These are phyloP conservation scores for Dasysyrphus tricinctus DNA, from an alignment of 2,888 invertebrate genomes.

Conservation along the genomic window DNA sequence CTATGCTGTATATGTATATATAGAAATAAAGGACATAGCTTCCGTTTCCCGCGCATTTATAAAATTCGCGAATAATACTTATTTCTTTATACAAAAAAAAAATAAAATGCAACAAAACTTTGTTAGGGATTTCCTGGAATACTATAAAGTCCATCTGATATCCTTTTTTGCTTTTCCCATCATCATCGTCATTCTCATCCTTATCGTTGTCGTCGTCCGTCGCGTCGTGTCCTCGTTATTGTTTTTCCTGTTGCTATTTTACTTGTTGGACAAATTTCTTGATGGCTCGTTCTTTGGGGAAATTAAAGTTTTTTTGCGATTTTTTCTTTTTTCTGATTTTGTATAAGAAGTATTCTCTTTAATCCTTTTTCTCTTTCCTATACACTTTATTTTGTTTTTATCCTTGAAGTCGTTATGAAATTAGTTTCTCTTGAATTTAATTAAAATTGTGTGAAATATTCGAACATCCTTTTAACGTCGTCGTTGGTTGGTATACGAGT, in stretches of 20 bases:
- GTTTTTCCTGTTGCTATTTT: constrained; percentile 12
- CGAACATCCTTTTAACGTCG: constrained; percentile 10
- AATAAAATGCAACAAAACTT: constrained; percentile 30
- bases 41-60: not conserved
- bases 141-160: constrained; percentile 12
- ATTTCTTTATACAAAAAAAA: not conserved
- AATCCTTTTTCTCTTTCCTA: not conserved
- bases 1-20: not conserved
- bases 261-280: constrained; percentile 45
- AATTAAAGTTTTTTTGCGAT: constrained; percentile 6
- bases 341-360: not conserved
- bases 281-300: constrained; percentile 17
- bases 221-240: not conserved
- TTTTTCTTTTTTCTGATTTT: not conserved
- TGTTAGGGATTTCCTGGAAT: constrained; percentile 15
- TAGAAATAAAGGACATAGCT: not conserved
- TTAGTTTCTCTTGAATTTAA: constrained; percentile 40
- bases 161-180: constrained; percentile 2
- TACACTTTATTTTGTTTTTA: constrained; percentile 14
- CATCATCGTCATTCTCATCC: not conserved
- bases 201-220: no score
- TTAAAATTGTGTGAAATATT: constrained; percentile 54
- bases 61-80: constrained; percentile 13
- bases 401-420: constrained; percentile 42
- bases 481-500: no score